phyloP scores from a whole-genome alignment of 2,888 invertebrate species.

The Troides oblongomaculatus region DNA sequence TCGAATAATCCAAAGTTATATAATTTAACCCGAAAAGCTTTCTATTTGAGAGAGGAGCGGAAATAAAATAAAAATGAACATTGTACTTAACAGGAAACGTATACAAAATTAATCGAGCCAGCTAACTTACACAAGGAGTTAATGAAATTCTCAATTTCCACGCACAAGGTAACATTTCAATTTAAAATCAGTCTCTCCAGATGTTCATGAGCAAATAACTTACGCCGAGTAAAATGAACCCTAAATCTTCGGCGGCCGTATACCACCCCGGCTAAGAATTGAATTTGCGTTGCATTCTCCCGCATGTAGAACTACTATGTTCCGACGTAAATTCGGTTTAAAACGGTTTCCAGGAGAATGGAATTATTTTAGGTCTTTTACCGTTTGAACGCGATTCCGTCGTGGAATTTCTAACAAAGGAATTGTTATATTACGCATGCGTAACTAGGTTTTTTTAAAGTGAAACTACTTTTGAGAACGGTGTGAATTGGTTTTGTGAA shows the following conservation, averaged over 20 bases:
- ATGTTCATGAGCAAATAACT: constrained; percentile 75
- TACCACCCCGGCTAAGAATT: constrained; percentile 69
- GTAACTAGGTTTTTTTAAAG: neutral
- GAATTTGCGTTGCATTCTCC: constrained; percentile 61
- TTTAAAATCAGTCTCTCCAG: constrained; percentile 67
- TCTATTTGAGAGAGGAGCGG: neutral
- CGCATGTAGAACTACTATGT: constrained; percentile 28
- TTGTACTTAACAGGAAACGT: constrained; percentile 16
- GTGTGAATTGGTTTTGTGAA: neutral
- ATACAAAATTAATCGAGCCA: constrained; percentile 32
- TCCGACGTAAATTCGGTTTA: constrained; percentile 31
- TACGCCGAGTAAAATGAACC: constrained; percentile 69
- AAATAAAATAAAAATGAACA: neutral
- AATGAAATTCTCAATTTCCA: constrained; percentile 58
- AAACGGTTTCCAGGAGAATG: constrained; percentile 28
- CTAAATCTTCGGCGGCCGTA: constrained; percentile 67
- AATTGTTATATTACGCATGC: constrained; percentile 12
- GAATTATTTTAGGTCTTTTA: constrained; percentile 30
- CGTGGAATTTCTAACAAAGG: constrained; percentile 22
- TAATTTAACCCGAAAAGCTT: neutral
- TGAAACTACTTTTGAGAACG: neutral
- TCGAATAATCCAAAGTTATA: too few species aligned
- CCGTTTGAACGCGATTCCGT: constrained; percentile 19
- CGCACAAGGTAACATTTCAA: constrained; percentile 61
- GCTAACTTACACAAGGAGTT: constrained; percentile 33